phyloP scores from a whole-genome alignment of 1,140 invertebrate species.

The Maniola jurtina region DNA sequence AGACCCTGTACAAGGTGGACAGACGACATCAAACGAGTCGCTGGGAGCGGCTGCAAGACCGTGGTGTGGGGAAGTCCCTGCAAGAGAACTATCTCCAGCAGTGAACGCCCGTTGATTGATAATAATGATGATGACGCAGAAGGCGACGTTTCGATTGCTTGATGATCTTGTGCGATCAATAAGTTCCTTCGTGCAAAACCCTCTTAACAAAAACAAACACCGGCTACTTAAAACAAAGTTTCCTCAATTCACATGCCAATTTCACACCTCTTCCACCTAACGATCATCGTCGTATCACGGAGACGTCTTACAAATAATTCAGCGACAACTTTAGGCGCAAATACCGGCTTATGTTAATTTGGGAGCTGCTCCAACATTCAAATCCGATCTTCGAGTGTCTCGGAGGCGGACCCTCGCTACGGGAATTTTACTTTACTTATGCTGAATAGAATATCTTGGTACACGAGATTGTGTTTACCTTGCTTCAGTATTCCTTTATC shows the following conservation, averaged over 20 bases:
- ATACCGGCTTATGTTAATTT: constrained; percentile 65
- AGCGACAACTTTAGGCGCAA: constrained; percentile 54
- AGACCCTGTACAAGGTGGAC: too few species aligned
- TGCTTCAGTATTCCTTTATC: neutral
- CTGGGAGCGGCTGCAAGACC: too few species aligned
- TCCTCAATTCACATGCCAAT: neutral
- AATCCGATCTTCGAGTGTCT: constrained; percentile 57
- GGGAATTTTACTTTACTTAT: constrained; percentile 42
- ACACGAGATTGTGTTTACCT: constrained; percentile 15
- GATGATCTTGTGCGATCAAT: too few species aligned
- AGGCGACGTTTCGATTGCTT: too few species aligned
- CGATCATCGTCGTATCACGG: constrained; percentile 38
- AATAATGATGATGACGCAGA: too few species aligned
- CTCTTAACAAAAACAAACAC: constrained; percentile 13
- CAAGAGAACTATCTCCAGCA: too few species aligned
- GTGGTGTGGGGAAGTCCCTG: too few species aligned
- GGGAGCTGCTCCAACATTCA: constrained; percentile 57
- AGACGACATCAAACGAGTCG: too few species aligned
- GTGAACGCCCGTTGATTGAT: too few species aligned
- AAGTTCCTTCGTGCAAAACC: too few species aligned
- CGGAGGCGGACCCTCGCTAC: constrained; percentile 38
- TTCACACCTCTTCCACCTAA: constrained; percentile 10
- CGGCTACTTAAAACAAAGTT: neutral
- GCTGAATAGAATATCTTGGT: constrained; percentile 26
- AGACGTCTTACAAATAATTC: constrained; percentile 55